Evolutionary conservation across 2,113 vertebrate species (phyloP), one percentile per base, ranked within the genome.

Genomic region (Monarcha castaneiventris): DNA sequence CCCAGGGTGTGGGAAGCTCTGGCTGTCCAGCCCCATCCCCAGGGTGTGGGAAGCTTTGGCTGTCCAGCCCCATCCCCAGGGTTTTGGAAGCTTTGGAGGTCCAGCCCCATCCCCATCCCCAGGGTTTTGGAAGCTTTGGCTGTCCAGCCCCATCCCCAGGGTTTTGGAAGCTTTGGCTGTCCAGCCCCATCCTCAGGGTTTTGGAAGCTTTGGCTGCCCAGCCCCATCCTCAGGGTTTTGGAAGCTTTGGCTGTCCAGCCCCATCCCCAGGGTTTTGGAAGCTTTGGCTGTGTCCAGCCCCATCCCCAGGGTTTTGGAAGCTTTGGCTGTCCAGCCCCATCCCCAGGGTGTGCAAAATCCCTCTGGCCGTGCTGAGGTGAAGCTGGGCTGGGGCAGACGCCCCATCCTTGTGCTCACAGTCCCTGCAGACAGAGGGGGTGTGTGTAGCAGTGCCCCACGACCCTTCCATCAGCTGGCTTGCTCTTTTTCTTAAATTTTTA

Each of bases 381-480:
- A 3, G 35, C 30, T 25, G 56, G 39, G 21, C 43, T 54, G 64
- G 59, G 6, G 25, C 11, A 15, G 4, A 54, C 3, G 4, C 5
- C 54, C 3, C 1, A 1, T 21, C 29, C 59, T 16, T 0, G 5
- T 1, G 29, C 8, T 11, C 59, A n/a, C n/a, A 69, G 30, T 22
- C 74, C 30, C 44, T 33, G 26, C 16, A 26, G 26, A 7, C 64
- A 43, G 32, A 25, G 10, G 29, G 33, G 21, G 5, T 49, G 10
- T 55, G 21, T 46, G 7, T 10, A 68, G 66, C 69, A 39, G 33
- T 33, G 33, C 33, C 66, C 41, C 21, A 4, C 22, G 81, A n/a
- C 4, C 2, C 16, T 72, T 72, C 43, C 39, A 30, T 25, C 72
- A 86, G 26, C 46, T 85, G 19, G 1, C 35, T 63, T 64, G 14